phyloP scores from a whole-genome alignment of 2,888 invertebrate species.

The Andrena flavipes region DNA sequence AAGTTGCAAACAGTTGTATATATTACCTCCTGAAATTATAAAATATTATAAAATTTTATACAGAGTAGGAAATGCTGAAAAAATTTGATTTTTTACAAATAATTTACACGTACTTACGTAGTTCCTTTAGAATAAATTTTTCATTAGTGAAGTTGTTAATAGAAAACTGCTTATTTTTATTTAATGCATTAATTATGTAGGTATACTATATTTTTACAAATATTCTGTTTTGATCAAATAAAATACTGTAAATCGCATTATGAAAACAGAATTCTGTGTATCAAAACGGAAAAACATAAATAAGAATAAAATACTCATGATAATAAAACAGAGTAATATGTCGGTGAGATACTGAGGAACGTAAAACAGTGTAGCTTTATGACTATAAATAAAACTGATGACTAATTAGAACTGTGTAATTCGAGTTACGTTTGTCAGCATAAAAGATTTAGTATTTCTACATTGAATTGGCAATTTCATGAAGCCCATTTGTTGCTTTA shows the following conservation, averaged over 20 bases:
- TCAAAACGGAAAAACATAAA: background rate
- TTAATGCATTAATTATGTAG: background rate
- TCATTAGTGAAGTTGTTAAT: too few species aligned
- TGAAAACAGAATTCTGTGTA: too few species aligned
- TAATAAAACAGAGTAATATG: background rate
- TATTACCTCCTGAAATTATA: background rate
- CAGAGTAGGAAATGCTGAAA: background rate
- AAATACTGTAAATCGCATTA: too few species aligned
- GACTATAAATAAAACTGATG: slow-evolving; percentile 35
- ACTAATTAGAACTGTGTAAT: slow-evolving; percentile 10
- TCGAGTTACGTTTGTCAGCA: slow-evolving; percentile 12
- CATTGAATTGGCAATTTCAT: background rate
- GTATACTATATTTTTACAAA: too few species aligned
- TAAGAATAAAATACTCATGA: background rate
- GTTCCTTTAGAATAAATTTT: too few species aligned
- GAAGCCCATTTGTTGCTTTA: background rate
- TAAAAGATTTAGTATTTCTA: background rate
- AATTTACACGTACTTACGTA: too few species aligned
- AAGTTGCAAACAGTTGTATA: background rate
- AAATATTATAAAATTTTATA: background rate
- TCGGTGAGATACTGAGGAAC: background rate
- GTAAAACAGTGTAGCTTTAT: slow-evolving; percentile 13
- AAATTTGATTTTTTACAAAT: too few species aligned
- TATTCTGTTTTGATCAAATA: too few species aligned
- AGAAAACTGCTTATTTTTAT: background rate